Evolutionary conservation across 2,888 invertebrate species (phyloP).

Genomic region (Drosophila prostipennis): DNA sequence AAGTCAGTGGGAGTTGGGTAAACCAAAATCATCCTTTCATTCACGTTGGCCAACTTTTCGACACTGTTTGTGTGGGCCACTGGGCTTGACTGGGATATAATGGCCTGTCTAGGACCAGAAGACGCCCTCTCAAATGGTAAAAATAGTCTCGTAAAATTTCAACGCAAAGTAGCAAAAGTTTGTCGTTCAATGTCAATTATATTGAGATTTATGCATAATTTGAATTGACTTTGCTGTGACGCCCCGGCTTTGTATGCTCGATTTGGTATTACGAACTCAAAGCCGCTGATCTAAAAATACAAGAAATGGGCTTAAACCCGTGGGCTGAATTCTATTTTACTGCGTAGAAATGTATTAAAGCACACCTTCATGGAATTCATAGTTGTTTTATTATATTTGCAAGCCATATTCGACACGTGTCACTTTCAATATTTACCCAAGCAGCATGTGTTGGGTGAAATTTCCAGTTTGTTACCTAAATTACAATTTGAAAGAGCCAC

Average conservation of each 20-base stretch:
- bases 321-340: slow-evolving; percentile 4
- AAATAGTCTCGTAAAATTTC: slow-evolving; percentile 59
- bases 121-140: slow-evolving; percentile 41
- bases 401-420: slow-evolving; percentile 44
- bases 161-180: slow-evolving; percentile 50
- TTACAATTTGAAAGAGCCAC: slow-evolving; percentile 21
- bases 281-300: slow-evolving; percentile 50
- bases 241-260: slow-evolving; percentile 10
- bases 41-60: slow-evolving; percentile 37
- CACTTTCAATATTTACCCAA: slow-evolving; percentile 39
- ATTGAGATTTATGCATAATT: slow-evolving; percentile 68
- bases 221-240: slow-evolving; percentile 35
- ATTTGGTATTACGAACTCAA: slow-evolving; percentile 48
- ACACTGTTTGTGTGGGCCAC: slow-evolving; percentile 29
- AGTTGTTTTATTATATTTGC: not conserved
- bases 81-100: slow-evolving; percentile 35
- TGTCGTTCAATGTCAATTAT: slow-evolving; percentile 39
- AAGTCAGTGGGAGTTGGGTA: slow-evolving; percentile 4
- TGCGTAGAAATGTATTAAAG: not conserved
- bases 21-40: slow-evolving; percentile 23
- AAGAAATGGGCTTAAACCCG: not conserved
- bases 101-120: slow-evolving; percentile 33
- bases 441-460: not conserved
- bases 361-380: not conserved
- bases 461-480: slow-evolving; percentile 10